Conservation (phyloP, 2,888 invertebrate species). For the Eupsilia transversa region DNA sequence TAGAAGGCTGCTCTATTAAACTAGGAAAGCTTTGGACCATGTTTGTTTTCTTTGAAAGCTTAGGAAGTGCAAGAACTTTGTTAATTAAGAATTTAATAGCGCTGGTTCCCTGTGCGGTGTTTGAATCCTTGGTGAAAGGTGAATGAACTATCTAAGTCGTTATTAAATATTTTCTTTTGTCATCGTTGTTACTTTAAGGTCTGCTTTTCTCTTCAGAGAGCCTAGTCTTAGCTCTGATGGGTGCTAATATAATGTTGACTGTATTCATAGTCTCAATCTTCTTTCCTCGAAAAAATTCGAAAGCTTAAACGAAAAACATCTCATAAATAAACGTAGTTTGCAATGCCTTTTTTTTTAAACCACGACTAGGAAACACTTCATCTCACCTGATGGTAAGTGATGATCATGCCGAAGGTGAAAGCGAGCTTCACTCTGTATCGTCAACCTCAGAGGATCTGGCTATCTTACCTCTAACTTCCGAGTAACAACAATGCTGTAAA, state of each 20-base stretch:
- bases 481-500: too few relatives aligned
- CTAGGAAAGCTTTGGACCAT: slow-evolving; percentile 43
- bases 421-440: too few relatives aligned
- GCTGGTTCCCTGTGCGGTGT: slow-evolving; percentile 11
- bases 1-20: slow-evolving; percentile 51
- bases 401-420: too few relatives aligned
- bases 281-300: not conserved
- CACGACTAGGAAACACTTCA: too few relatives aligned
- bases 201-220: not conserved
- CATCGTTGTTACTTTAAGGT: not conserved
- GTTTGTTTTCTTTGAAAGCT: slow-evolving; percentile 55
- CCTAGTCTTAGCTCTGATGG: too few relatives aligned
- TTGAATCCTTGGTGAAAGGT: slow-evolving; percentile 6
- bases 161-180: not conserved
- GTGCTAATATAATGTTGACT: not conserved
- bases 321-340: too few relatives aligned
- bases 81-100: slow-evolving; percentile 54
- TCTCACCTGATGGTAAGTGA: too few relatives aligned
- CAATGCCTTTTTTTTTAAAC: too few relatives aligned
- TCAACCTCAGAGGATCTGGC: too few relatives aligned
- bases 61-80: slow-evolving; percentile 43
- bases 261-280: not conserved
- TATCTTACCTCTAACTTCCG: too few relatives aligned
- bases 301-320: not conserved
- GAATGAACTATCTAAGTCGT: not conserved